A percentile compares a stretch with the other conserved stretches of the same genome.
These are phyloP conservation scores for Scrobipalpa atriplicella DNA, from an alignment of 2,888 invertebrate genomes.

Conservation along the genomic window DNA sequence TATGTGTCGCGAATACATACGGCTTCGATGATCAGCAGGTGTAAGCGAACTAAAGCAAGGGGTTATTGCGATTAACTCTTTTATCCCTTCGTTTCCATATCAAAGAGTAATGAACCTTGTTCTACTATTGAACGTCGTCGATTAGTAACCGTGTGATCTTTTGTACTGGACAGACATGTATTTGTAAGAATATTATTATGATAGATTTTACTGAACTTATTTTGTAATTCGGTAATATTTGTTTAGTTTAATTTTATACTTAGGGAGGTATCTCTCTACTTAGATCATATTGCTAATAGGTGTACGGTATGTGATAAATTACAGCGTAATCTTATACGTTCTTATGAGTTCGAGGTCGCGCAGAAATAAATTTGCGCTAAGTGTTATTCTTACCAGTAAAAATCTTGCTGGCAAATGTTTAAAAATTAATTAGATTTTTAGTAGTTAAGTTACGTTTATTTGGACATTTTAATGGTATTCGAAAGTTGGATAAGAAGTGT, in stretches of 20 bases:
- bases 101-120: slow-evolving; percentile 82
- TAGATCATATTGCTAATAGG: slow-evolving; percentile 7
- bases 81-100: slow-evolving; percentile 82
- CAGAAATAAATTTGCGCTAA: neutral
- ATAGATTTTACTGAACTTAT: neutral
- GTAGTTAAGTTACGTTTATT: neutral
- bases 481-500: slow-evolving; percentile 36
- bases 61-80: slow-evolving; percentile 82
- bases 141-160: slow-evolving; percentile 76
- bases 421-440: neutral
- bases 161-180: slow-evolving; percentile 38
- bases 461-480: neutral
- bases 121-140: slow-evolving; percentile 71
- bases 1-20: slow-evolving; percentile 79
- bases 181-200: slow-evolving; percentile 11
- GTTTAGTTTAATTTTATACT: neutral
- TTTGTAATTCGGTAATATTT: neutral
- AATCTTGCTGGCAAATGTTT: neutral
- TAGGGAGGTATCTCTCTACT: neutral
- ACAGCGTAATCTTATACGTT: slow-evolving; percentile 9
- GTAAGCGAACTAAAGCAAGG: slow-evolving; percentile 80
- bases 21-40: slow-evolving; percentile 83
- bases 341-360: neutral
- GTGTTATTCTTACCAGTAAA: neutral
- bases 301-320: neutral